A percentile compares a stretch with the other conserved stretches of the same genome.
These are phyloP conservation scores for Upupa epops DNA, from an alignment of 2,113 vertebrate genomes.

Conservation along the genomic window DNA sequence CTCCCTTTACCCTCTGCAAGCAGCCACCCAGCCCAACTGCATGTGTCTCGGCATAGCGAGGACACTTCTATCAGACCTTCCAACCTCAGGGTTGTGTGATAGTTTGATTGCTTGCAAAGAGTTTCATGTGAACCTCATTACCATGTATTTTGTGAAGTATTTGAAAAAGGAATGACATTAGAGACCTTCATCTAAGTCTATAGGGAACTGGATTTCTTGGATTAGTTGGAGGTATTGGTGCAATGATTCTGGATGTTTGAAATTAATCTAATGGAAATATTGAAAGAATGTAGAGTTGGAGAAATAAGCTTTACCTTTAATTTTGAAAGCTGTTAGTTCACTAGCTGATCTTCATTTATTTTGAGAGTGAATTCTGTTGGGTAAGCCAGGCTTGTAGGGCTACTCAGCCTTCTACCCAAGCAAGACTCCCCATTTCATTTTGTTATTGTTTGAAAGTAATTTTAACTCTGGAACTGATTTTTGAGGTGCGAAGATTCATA, in stretches of 20 bases:
- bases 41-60: background rate
- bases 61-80: background rate
- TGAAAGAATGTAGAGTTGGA: background rate
- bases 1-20: background rate
- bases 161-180: background rate
- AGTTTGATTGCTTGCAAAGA: background rate
- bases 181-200: background rate
- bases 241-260: background rate
- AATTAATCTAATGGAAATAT: background rate
- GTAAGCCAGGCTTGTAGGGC: background rate
- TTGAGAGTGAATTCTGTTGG: background rate
- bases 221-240: background rate
- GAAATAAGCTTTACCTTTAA: background rate
- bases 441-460: background rate
- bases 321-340: background rate
- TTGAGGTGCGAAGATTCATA: background rate
- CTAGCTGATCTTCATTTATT: background rate
- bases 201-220: background rate
- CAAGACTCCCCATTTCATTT: background rate
- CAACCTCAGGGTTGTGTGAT: background rate
- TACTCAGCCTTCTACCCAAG: background rate
- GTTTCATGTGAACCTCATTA: background rate
- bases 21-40: background rate
- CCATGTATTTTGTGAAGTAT: background rate
- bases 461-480: background rate